Base-by-base conservation (phyloP, 2,888 invertebrate species). In the Ormyrus pomaceus region DNA sequence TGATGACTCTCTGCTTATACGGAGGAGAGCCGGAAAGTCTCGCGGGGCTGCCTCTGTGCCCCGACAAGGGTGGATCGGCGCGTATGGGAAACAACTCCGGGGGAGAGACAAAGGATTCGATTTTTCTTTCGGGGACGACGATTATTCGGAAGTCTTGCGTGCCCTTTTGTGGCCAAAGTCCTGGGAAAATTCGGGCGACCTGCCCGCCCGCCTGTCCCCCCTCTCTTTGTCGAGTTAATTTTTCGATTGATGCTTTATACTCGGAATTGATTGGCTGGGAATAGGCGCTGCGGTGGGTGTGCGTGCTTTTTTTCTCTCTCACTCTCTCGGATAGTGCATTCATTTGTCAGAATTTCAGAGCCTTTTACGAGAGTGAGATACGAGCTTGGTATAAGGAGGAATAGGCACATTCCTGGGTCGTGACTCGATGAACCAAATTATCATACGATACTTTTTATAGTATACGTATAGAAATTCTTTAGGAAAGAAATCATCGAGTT, bases 21-120 rank as follows among this genome's bases (percentile, higher is more conserved):
- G 19, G 19, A 64, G 51, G 64, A 59, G 46, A 19, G 19, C 61
- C 62, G n/a, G 61, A 50, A 8, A 50, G 19, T 19, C 19, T 19
- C 19, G 19, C 1, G 51, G 50, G 50, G 5, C 34, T 6, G 13
- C 13, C 19, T 7, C 56, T 56, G 64, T 56, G 64, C 50, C 19
- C 19, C 2, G 19, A n/a, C 10, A 13, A 9, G 55, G 19, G 50
- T 56, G 34, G 11, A 11, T 51, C 50, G n/a, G 61, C 45, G 66
- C 19, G 71, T 61, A 61, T 58, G 73, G 19, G 61, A 77, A 61
- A 59, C 46, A 56, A 11, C 50, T 34, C 9, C 34, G 77, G 64
- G 61, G 48, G 65, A 69, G 68, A 64, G 64, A 82, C 73, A 79
- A 82, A 74, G 80, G 73, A 79, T 75, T 80, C 80, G 80, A 77